These are phyloP conservation scores for Syngnathus floridae DNA, from an alignment of 2,113 vertebrate species.

Conservation along the genomic window DNA sequence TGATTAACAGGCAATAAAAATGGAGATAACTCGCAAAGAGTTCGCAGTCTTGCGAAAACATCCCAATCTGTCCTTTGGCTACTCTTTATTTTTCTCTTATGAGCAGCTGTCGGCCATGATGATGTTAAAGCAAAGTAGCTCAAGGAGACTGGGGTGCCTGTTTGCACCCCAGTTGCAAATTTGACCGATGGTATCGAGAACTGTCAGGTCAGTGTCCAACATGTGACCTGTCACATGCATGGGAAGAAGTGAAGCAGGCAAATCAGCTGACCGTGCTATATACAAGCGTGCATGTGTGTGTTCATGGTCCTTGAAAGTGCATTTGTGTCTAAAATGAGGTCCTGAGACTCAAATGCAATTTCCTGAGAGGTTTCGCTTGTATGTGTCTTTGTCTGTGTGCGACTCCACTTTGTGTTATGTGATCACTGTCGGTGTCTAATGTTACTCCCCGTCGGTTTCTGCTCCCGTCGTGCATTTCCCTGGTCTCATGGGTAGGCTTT, in stretches of 20 bases:
- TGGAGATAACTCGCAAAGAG: not conserved
- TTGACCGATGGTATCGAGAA: not conserved
- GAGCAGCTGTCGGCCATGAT: conserved; percentile 19
- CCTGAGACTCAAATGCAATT: not conserved
- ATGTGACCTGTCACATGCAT: not conserved
- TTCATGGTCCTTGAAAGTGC: not conserved
- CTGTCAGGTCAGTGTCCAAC: not conserved
- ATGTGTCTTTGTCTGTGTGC: conserved; percentile 5
- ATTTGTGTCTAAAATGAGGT: not conserved
- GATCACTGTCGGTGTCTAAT: too few relatives aligned
- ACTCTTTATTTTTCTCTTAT: conserved; percentile 23
- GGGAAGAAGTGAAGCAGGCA: not conserved
- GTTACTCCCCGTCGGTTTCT: too few relatives aligned
- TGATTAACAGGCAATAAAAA: not conserved
- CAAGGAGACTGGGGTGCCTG: too few relatives aligned
- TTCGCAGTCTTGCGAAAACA: not conserved
- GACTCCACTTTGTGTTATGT: not conserved
- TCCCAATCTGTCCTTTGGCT: not conserved
- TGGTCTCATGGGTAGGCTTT: too few relatives aligned
- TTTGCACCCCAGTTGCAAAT: not conserved
- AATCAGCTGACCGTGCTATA: not conserved
- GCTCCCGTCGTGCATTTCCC: too few relatives aligned
- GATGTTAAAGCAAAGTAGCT: not conserved
- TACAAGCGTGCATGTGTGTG: not conserved
- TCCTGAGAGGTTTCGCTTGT: not conserved